These are phyloP conservation scores for Balearica regulorum DNA, from an alignment of 2,797 vertebrate genomes.

Conservation along the genomic window DNA sequence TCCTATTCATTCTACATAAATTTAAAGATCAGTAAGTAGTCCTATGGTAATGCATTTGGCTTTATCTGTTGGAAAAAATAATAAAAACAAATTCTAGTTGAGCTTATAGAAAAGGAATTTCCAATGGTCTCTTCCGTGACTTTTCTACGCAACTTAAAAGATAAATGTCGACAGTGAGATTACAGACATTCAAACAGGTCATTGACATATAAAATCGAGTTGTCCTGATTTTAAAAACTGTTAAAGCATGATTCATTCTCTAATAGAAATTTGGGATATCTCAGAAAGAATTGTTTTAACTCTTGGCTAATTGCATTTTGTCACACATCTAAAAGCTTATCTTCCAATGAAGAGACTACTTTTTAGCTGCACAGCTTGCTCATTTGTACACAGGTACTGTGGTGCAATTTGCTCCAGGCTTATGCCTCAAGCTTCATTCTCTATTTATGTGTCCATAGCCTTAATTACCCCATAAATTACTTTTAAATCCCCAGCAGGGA, in stretches of 20 bases:
- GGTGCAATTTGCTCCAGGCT: not conserved
- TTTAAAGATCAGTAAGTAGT: not conserved
- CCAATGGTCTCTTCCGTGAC: not conserved
- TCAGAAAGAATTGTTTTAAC: not conserved
- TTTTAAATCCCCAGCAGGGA: not conserved
- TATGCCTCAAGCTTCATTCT: not conserved
- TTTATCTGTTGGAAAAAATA: not conserved
- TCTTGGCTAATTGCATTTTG: not conserved
- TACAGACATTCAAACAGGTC: not conserved
- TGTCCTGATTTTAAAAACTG: not conserved
- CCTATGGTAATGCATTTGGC: not conserved
- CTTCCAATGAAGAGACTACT: not conserved
- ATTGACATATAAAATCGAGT: not conserved
- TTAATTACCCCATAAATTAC: conserved; percentile 43
- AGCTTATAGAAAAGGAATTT: not conserved
- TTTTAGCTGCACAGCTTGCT: not conserved
- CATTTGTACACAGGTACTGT: not conserved
- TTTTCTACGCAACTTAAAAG: not conserved
- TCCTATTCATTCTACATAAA: not conserved
- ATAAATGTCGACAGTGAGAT: not conserved
- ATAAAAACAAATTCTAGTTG: not conserved
- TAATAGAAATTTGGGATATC: not conserved
- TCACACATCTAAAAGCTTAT: not conserved
- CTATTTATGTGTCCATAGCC: not conserved
- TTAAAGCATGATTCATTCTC: not conserved